Base-by-base conservation (phyloP, 2,113 vertebrate genomes). In the Odontophorus gujanensis region DNA sequence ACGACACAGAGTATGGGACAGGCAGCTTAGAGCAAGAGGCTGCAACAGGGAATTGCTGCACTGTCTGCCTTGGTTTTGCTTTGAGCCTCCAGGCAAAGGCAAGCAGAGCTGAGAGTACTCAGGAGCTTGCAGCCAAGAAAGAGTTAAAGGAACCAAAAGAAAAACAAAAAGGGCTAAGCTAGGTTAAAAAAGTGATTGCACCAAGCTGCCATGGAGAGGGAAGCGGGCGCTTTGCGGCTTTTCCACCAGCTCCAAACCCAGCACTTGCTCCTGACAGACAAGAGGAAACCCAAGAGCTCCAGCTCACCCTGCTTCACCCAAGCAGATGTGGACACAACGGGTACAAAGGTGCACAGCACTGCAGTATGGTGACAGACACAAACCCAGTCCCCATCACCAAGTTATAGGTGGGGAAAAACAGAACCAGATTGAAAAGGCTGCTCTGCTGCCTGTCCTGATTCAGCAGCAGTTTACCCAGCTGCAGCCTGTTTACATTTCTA, bases 301-400 rank as follows among this genome's bases (percentile, higher is more conserved):
- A 25, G 32, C 47, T 17, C 5, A 0, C 4, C 55, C 2, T 19
- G 4, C 12, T 22, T 13, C 47, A 15, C 3, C 72, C 1, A 1
- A 22, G 34, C 22, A 10, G 43, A 17, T 19, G 0, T 16, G 11
- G 21, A 12, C 61, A 43, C 36, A 1, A 24, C 2, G 42, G 45
- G 32, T 48, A 47, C 34, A 20, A 2, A 43, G 43, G 55, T 1
- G 6, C 43, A 15, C 4, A 7, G 50, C 30, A 13, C 1, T 69
- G 25, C 62, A 25, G 15, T 36, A 38, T 8, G 2, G 0, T 2
- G 0, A 24, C 55, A 65, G 76, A 34, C 42, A 50, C 69, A 73
- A 43, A 36, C 26, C 19, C 62, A 53, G 59, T 9, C 61, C 45
- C 4, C 3, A 20, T 28, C 59, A 61, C n/a, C 5, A 20, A 48